Conservation (phyloP, 2,797 vertebrate genomes). For the Tangara arthus region DNA sequence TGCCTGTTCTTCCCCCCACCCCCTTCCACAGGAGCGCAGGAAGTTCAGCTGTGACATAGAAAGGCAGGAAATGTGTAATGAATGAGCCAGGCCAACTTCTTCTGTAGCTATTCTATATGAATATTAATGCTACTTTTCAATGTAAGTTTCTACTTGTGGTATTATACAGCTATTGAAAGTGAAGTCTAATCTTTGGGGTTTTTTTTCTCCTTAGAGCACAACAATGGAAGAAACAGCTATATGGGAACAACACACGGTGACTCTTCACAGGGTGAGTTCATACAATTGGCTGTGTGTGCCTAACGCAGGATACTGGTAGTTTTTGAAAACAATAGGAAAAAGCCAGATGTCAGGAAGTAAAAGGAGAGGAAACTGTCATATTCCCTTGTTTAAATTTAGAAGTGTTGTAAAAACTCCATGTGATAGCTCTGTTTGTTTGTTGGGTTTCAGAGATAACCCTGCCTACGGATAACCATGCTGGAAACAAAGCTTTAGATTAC, state of each 20-base stretch:
- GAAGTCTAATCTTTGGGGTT: background rate
- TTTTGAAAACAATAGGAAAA: conserved; percentile 74
- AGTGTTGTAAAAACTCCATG: conserved; percentile 56
- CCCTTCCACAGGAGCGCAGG: background rate
- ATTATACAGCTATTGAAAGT: background rate
- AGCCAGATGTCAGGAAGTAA: conserved; percentile 79
- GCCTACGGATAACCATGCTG: background rate
- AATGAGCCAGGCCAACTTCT: background rate
- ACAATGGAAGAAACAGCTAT: conserved; percentile 99
- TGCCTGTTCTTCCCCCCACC: background rate
- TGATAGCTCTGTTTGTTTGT: conserved; percentile 10
- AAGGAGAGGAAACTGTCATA: conserved; percentile 65
- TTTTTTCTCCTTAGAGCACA: conserved; percentile 83
- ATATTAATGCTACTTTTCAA: background rate
- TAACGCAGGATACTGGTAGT: conserved; percentile 72
- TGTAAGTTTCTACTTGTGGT: background rate
- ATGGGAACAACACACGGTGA: conserved; percentile 99
- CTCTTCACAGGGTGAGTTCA: conserved; percentile 93
- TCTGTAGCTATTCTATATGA: background rate
- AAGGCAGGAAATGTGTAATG: conserved; percentile 33
- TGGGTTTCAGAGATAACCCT: conserved; percentile 1
- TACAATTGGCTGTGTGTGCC: conserved; percentile 52
- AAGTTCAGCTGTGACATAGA: conserved; percentile 40
- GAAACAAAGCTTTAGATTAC: background rate
- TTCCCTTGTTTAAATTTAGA: conserved; percentile 73